Percentiles rank a stretch among this genome's conserved stretches.
phyloP scores from a whole-genome alignment of 1,140 invertebrate genomes.

The Papilio polyxenes region DNA sequence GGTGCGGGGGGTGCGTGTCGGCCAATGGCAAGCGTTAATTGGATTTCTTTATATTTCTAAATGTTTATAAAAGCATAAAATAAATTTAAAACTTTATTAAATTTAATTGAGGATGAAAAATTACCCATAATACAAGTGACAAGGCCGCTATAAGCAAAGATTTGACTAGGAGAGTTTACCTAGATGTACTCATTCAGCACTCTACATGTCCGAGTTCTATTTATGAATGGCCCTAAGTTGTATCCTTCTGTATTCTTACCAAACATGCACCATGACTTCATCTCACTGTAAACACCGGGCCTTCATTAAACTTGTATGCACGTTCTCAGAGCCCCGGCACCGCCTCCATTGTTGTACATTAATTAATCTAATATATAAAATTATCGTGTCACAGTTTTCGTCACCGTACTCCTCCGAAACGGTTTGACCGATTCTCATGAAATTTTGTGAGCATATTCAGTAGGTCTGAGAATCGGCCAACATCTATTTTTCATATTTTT shows the following conservation, averaged over 20 bases:
- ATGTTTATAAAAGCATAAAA: background rate
- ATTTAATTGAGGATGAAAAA: background rate
- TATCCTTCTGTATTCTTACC: background rate
- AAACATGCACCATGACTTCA: background rate
- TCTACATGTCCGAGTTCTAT: background rate
- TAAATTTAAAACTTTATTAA: background rate
- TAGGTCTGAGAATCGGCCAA: too few species aligned
- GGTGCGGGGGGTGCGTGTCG: background rate
- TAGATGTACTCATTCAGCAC: too few species aligned
- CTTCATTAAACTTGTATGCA: background rate
- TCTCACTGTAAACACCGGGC: background rate
- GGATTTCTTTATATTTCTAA: slow-evolving; percentile 15
- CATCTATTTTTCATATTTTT: too few species aligned
- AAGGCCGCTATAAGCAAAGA: background rate
- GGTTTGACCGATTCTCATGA: too few species aligned
- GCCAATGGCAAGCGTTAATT: slow-evolving; percentile 1
- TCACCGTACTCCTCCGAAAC: too few species aligned
- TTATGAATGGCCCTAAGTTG: background rate
- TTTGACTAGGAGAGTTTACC: background rate
- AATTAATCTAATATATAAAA: too few species aligned
- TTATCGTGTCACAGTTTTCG: too few species aligned
- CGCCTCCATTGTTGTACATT: too few species aligned
- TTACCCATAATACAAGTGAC: background rate
- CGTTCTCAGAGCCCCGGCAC: background rate
- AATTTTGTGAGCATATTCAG: too few species aligned